Conservation (phyloP, 2,797 vertebrate species). For the Acanthornis magna region DNA sequence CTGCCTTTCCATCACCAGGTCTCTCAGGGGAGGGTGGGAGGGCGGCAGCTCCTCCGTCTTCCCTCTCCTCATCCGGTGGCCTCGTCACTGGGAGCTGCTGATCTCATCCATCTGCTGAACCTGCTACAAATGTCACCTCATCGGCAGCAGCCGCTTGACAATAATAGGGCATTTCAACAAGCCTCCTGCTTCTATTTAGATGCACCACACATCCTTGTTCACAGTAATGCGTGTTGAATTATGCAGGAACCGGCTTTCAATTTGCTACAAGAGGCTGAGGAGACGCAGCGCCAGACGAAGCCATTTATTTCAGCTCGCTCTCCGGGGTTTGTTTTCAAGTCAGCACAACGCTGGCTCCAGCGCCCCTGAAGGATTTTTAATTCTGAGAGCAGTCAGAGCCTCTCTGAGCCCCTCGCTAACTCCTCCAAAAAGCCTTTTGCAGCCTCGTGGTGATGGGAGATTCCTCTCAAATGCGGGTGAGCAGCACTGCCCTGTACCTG, state of each 20-base stretch:
- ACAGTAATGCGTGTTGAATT: constrained; percentile 53
- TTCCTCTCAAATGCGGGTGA: neutral
- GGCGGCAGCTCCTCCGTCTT: neutral
- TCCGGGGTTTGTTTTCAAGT: constrained; percentile 58
- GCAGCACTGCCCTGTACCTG: too few relatives aligned
- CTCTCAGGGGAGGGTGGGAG: neutral
- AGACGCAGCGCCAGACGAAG: constrained; percentile 48
- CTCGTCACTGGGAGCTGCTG: neutral
- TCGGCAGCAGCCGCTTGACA: constrained; percentile 8
- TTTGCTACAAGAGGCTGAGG: constrained; percentile 55
- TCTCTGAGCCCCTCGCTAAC: neutral
- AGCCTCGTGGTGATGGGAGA: neutral
- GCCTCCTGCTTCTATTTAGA: constrained; percentile 58
- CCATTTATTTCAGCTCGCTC: constrained; percentile 61
- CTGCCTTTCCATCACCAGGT: neutral
- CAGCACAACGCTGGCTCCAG: constrained; percentile 4
- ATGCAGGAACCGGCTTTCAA: constrained; percentile 63
- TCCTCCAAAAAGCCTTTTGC: neutral
- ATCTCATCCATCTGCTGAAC: constrained; percentile 50
- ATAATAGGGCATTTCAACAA: constrained; percentile 43
- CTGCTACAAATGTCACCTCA: constrained; percentile 55
- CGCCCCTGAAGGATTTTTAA: constrained; percentile 27
- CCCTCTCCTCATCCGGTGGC: neutral
- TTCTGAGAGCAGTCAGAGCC: neutral
- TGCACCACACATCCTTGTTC: constrained; percentile 51